phyloP scores from a whole-genome alignment of 2,888 invertebrate genomes.

The Gastrophysa polygoni region DNA sequence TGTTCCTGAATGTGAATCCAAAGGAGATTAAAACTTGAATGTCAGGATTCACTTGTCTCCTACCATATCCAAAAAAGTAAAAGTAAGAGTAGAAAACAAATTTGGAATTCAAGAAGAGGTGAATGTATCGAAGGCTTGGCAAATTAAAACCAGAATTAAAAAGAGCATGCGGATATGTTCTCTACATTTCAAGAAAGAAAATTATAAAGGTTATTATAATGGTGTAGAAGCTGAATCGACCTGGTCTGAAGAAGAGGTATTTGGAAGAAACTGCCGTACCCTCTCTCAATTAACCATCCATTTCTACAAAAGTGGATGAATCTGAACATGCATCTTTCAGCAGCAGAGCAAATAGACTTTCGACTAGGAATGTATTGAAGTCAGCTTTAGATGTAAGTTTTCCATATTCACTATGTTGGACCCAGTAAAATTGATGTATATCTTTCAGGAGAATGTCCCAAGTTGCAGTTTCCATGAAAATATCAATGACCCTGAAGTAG shows the following conservation, averaged over 20 bases:
- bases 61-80: background rate
- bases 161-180: slow-evolving; percentile 3
- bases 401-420: no score
- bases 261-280: no score
- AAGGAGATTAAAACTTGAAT: slow-evolving; percentile 1
- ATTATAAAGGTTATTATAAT: background rate
- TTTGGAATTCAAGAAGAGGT: no score
- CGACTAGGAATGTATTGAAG: no score
- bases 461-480: slow-evolving; percentile 1
- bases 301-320: background rate
- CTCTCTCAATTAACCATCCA: slow-evolving; percentile 9
- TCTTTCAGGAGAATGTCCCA: no score
- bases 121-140: slow-evolving; percentile 8
- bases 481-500: background rate
- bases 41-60: slow-evolving; percentile 2
- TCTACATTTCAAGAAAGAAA: no score
- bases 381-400: no score
- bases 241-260: no score
- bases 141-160: slow-evolving; percentile 3
- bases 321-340: background rate
- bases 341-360: background rate
- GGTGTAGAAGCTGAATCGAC: background rate
- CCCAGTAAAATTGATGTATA: no score
- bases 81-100: no score
- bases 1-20: slow-evolving; percentile 10